Evolutionary conservation across 2,113 vertebrate genomes (phyloP).

Genomic region (Hepsetus odoe): DNA sequence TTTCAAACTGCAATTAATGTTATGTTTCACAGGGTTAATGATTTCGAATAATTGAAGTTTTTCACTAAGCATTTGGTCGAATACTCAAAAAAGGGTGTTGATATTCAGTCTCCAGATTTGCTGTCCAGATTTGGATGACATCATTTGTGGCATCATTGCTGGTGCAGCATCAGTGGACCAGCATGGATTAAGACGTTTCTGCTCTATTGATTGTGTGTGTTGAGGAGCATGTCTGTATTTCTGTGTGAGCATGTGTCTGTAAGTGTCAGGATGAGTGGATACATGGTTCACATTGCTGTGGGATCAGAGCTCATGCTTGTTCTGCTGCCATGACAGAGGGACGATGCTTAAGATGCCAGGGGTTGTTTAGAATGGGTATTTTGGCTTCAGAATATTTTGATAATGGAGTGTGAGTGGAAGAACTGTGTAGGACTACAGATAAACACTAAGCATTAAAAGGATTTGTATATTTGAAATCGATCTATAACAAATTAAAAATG

Average conservation of each 20-base stretch:
- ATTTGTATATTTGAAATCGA: too few species aligned
- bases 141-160: constrained; percentile 17
- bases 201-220: constrained; percentile 23
- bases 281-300: constrained; percentile 22
- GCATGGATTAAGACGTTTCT: background rate
- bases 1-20: too few species aligned
- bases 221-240: constrained; percentile 27
- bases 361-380: constrained; percentile 9
- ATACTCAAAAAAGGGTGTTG: too few species aligned
- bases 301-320: constrained; percentile 33
- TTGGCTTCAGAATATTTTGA: background rate
- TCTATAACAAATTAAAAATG: too few species aligned
- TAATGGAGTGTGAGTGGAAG: too few species aligned
- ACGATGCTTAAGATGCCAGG: background rate
- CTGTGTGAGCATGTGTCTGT: constrained; percentile 29
- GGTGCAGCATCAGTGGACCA: background rate
- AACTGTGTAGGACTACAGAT: too few species aligned
- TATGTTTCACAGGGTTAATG: too few species aligned
- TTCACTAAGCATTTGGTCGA: too few species aligned
- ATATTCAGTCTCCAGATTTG: too few species aligned
- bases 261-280: constrained; percentile 7
- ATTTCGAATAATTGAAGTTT: too few species aligned
- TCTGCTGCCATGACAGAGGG: constrained; percentile 7
- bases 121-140: too few species aligned
- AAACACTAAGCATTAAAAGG: too few species aligned